Evolutionary conservation across 2,113 vertebrate genomes (phyloP).

Genomic region (Tragulus kanchil): DNA sequence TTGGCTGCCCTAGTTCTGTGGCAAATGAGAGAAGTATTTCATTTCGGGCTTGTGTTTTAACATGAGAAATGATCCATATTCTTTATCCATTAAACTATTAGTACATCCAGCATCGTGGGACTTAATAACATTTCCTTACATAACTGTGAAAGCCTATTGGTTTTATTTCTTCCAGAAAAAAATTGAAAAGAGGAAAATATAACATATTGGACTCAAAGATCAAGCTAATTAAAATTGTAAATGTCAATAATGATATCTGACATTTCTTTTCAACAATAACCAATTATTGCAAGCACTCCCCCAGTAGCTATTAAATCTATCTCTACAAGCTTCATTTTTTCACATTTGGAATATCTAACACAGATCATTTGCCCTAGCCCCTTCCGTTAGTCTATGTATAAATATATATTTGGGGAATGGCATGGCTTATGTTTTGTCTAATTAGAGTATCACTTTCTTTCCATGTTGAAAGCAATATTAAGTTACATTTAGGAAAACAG

Average conservation of each 20-base stretch:
- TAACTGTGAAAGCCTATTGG: slow-evolving; percentile 85
- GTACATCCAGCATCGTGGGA: slow-evolving; percentile 80
- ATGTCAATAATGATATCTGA: slow-evolving; percentile 80
- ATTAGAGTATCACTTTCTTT: slow-evolving; percentile 85
- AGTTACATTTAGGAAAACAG: slow-evolving; percentile 88
- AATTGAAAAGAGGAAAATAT: slow-evolving; percentile 56
- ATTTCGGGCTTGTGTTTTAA: slow-evolving; percentile 86
- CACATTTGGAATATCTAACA: slow-evolving; percentile 84
- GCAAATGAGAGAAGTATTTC: slow-evolving; percentile 82
- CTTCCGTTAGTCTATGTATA: slow-evolving; percentile 82
- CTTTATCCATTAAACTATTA: slow-evolving; percentile 88
- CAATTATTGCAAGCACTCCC: slow-evolving; percentile 82
- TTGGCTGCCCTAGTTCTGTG: slow-evolving; percentile 76
- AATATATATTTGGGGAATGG: slow-evolving; percentile 79
- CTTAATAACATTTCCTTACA: slow-evolving; percentile 87
- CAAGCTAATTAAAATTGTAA: slow-evolving; percentile 83
- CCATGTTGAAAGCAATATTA: slow-evolving; percentile 88
- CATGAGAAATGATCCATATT: slow-evolving; percentile 87
- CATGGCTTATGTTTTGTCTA: slow-evolving; percentile 84
- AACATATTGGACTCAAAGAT: slow-evolving; percentile 78
- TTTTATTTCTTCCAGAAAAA: slow-evolving; percentile 84
- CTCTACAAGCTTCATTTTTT: slow-evolving; percentile 47
- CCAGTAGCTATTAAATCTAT: slow-evolving; percentile 76
- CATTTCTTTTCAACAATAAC: slow-evolving; percentile 84
- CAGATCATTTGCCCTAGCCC: slow-evolving; percentile 85